A percentile compares a stretch with the other conserved stretches of the same genome.
Conservation (phyloP, 1,140 invertebrate species). For the Gonatopus flavifemur region DNA sequence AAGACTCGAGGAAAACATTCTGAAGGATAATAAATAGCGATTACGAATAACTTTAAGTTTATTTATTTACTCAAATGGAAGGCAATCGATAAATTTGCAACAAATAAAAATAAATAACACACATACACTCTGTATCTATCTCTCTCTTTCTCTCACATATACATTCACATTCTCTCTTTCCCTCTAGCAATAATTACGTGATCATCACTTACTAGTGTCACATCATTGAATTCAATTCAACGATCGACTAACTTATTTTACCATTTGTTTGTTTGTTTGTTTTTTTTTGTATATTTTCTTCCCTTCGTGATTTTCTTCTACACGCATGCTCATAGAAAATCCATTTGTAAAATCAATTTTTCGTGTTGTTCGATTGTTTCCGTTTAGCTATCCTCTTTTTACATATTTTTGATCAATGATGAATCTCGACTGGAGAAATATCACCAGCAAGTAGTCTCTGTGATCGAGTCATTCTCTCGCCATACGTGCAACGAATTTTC, state of each 20-base stretch:
- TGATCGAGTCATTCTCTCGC: no score
- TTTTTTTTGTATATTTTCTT: no score
- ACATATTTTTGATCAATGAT: no score
- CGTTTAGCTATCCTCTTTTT: no score
- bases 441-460: no score
- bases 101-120: slow-evolving; percentile 62
- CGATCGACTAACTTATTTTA: slow-evolving; percentile 44
- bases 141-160: no score
- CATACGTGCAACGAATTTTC: no score
- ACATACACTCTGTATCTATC: no score
- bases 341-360: slow-evolving; percentile 33
- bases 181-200: slow-evolving; percentile 55
- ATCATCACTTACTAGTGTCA: slow-evolving; percentile 53
- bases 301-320: slow-evolving; percentile 10
- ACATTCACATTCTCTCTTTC: no score
- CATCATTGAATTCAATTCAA: slow-evolving; percentile 51
- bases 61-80: slow-evolving; percentile 60
- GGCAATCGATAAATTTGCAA: slow-evolving; percentile 61
- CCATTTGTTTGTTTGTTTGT: slow-evolving; percentile 11
- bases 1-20: no score
- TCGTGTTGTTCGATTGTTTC: slow-evolving; percentile 10
- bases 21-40: neutral
- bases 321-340: slow-evolving; percentile 42
- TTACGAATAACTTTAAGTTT: slow-evolving; percentile 45
- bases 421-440: no score